These are phyloP conservation scores for Sparidentex hasta DNA, from an alignment of 2,797 vertebrate genomes.

Conservation along the genomic window DNA sequence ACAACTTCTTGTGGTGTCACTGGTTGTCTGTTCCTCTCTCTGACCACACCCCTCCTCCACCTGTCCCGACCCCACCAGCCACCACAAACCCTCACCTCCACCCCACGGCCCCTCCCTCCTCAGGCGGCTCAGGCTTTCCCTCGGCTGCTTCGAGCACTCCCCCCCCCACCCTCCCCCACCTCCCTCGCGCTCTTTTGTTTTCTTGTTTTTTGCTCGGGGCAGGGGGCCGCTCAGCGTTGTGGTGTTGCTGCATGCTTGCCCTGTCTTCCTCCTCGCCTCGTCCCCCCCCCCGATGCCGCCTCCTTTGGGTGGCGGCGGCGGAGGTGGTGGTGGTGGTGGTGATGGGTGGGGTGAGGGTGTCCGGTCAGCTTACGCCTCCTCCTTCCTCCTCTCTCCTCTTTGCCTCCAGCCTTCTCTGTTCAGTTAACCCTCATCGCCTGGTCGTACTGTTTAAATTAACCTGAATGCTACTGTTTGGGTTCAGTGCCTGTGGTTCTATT, in stretches of 20 bases:
- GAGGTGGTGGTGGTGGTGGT: neutral
- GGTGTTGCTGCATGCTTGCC: conserved; percentile 89
- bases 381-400: neutral
- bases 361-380: conserved; percentile 39
- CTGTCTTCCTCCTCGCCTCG: conserved; percentile 84
- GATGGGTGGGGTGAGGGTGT: conserved; percentile 1
- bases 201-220: conserved; percentile 49
- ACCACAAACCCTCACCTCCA: conserved; percentile 14
- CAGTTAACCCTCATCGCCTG: conserved; percentile 81
- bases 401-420: conserved; percentile 76
- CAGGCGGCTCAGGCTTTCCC: conserved; percentile 52
- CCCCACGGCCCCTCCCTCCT: conserved; percentile 12
- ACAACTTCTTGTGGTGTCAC: conserved; percentile 40
- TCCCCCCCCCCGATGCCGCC: conserved; percentile 59
- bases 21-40: conserved; percentile 76
- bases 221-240: conserved; percentile 64
- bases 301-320: neutral
- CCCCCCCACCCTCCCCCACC: neutral
- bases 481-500: conserved; percentile 77
- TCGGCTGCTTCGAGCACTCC: conserved; percentile 54
- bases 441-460: conserved; percentile 75
- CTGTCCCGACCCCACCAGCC: conserved; percentile 12
- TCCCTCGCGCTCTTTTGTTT: neutral
- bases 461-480: conserved; percentile 76
- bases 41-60: conserved; percentile 71